Evolutionary conservation across 2,113 vertebrate species (phyloP).

Genomic region (Dolichallabes microphthalmus): DNA sequence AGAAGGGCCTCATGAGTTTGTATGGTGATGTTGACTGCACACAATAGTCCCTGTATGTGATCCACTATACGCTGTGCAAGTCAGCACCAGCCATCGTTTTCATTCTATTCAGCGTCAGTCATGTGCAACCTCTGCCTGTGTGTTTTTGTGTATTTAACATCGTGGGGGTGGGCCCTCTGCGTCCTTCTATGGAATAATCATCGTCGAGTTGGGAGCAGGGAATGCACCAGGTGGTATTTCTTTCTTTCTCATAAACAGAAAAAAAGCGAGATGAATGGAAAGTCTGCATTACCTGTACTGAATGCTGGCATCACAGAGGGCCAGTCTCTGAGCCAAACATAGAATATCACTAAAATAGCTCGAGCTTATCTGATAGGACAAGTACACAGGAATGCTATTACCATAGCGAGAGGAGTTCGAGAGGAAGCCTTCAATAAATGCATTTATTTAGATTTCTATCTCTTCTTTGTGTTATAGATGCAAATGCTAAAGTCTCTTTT

Average conservation of each 20-base stretch:
- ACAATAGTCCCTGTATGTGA: constrained; percentile 22
- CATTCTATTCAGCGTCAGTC: constrained; percentile 23
- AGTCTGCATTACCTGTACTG: neutral
- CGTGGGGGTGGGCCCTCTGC: neutral
- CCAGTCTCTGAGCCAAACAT: constrained; percentile 51
- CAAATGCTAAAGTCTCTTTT: neutral
- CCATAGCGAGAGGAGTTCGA: constrained; percentile 56
- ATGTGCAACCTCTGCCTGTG: constrained; percentile 12
- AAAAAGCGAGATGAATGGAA: neutral
- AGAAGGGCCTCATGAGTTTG: neutral
- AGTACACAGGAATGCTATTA: constrained; percentile 71
- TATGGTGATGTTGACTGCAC: neutral
- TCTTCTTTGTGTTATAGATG: constrained; percentile 1
- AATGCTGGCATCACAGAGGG: neutral
- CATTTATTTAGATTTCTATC: constrained; percentile 54
- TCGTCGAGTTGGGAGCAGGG: neutral
- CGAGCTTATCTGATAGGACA: constrained; percentile 69
- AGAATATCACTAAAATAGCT: constrained; percentile 63
- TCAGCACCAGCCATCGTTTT: constrained; percentile 24
- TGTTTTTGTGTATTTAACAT: constrained; percentile 22
- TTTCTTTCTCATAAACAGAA: neutral
- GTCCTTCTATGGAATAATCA: neutral
- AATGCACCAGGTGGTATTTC: neutral
- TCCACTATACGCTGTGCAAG: constrained; percentile 20
- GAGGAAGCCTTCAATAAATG: constrained; percentile 58